These are phyloP conservation scores for Trachelus tabidus DNA, from an alignment of 2,888 invertebrate genomes.

Conservation along the genomic window DNA sequence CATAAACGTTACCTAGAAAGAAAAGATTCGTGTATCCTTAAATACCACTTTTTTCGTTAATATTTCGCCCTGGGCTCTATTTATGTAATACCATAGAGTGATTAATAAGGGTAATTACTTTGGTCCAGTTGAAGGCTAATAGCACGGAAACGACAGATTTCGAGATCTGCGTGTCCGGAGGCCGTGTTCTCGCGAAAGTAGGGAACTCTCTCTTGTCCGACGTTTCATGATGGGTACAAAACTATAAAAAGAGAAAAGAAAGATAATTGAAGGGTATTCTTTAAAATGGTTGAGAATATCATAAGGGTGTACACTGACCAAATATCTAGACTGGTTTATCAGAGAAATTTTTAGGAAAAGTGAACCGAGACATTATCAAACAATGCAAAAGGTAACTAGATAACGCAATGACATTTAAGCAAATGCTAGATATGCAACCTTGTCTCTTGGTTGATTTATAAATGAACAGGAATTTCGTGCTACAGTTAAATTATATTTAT, in stretches of 20 bases:
- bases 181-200: constrained; percentile 91
- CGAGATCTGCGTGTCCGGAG: constrained; percentile 93
- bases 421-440: background rate
- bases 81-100: background rate
- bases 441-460: background rate
- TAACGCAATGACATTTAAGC: background rate
- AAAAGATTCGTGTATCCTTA: background rate
- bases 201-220: constrained; percentile 89
- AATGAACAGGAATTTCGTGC: background rate
- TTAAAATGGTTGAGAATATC: background rate
- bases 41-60: background rate
- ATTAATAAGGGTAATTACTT: constrained; percentile 70
- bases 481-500: background rate
- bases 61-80: background rate
- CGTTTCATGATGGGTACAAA: constrained; percentile 89
- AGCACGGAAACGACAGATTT: constrained; percentile 90
- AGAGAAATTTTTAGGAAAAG: background rate
- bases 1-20: constrained; percentile 80
- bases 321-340: background rate
- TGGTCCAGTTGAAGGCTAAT: constrained; percentile 88
- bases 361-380: too few relatives aligned
- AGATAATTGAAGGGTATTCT: constrained; percentile 28
- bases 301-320: background rate
- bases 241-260: constrained; percentile 71
- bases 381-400: background rate